Conservation (phyloP, 2,888 invertebrate genomes). For the Pelosia muscerda region DNA sequence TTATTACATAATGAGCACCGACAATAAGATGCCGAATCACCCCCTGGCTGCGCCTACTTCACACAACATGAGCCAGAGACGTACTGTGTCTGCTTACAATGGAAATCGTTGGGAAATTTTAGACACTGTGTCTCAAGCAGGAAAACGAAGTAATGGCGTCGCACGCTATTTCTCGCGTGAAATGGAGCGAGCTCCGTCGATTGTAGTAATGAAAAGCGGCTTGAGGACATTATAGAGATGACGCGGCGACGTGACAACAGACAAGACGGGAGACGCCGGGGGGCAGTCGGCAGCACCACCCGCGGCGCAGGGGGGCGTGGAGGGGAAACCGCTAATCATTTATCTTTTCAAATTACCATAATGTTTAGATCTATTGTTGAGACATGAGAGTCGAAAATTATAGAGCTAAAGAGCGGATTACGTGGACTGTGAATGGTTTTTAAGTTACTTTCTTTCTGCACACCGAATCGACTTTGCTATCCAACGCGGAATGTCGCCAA, state of each 20-base stretch:
- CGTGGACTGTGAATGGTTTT: background rate
- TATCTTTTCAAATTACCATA: background rate
- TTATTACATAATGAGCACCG: conserved; percentile 53
- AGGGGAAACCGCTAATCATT: conserved; percentile 1
- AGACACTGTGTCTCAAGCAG: conserved; percentile 19
- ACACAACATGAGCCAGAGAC: conserved; percentile 20
- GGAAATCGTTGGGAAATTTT: background rate
- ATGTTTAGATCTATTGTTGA: background rate
- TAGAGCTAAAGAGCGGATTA: background rate
- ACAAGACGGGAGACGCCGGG: background rate
- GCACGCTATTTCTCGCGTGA: conserved; percentile 46
- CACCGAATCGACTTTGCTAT: too few species aligned
- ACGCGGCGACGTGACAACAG: conserved; percentile 15
- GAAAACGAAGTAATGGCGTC: conserved; percentile 23
- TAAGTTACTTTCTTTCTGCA: background rate
- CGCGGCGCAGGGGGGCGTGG: background rate
- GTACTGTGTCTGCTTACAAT: conserved; percentile 11
- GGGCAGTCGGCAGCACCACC: background rate
- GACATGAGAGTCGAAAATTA: background rate
- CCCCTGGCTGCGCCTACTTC: conserved; percentile 17
- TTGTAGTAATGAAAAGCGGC: conserved; percentile 78
- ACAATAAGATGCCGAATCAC: conserved; percentile 37
- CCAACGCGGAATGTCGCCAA: too few species aligned
- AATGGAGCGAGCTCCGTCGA: conserved; percentile 59
- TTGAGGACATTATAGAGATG: conserved; percentile 51